Evolutionary conservation across 1,140 invertebrate genomes (phyloP).

Genomic region (Goniozus legneri): DNA sequence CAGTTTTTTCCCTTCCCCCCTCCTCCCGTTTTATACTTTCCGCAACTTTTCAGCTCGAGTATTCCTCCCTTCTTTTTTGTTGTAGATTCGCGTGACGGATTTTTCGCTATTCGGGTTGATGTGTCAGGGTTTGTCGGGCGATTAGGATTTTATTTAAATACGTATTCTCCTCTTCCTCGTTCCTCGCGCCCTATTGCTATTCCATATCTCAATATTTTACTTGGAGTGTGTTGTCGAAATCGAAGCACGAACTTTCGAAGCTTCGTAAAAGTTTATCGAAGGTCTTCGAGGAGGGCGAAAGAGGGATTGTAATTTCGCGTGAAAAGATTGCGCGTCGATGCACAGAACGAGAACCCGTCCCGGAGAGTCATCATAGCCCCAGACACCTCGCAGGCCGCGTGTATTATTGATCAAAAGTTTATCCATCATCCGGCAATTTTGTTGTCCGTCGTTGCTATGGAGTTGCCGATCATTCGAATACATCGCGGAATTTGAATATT

Average conservation of each 20-base stretch:
- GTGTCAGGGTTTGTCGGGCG: no score
- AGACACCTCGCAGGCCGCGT: constrained; percentile 44
- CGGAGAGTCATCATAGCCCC: constrained; percentile 15
- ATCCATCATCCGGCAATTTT: constrained; percentile 55
- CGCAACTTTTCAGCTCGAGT: no score
- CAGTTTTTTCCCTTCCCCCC: neutral
- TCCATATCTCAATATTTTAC: constrained; percentile 13
- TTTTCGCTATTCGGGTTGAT: no score
- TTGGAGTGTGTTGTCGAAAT: constrained; percentile 16
- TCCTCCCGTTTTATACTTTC: neutral
- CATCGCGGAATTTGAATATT: no score
- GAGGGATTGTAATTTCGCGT: no score
- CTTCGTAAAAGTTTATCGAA: no score
- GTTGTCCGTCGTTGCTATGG: constrained; percentile 54
- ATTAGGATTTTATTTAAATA: no score
- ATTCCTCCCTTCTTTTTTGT: no score
- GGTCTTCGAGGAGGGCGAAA: no score
- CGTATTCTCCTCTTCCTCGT: neutral
- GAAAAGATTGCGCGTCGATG: no score
- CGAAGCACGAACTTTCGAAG: constrained; percentile 10
- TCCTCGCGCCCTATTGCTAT: neutral
- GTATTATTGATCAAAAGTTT: constrained; percentile 55
- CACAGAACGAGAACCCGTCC: constrained; percentile 22
- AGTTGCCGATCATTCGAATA: constrained; percentile 45
- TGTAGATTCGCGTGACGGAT: no score